Percentiles rank a stretch among this genome's conserved stretches.
These are phyloP conservation scores for Todiramphus saurophagus DNA, from an alignment of 2,113 vertebrate species.

Conservation along the genomic window DNA sequence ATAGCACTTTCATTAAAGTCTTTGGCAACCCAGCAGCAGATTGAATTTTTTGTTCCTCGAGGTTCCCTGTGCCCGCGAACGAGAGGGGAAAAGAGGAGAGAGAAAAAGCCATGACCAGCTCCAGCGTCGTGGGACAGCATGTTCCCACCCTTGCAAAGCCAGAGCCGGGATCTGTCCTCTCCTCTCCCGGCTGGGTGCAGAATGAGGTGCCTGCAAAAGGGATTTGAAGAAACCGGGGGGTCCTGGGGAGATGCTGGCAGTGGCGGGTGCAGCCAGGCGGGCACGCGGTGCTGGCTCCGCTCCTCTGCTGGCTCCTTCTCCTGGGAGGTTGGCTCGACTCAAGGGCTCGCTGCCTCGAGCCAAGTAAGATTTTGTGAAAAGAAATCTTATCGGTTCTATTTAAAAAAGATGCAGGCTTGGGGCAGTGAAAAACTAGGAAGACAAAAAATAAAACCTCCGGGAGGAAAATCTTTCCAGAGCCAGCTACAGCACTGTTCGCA, in stretches of 20 bases:
- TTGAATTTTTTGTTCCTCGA: slow-evolving; percentile 29
- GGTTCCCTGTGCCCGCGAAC: background rate
- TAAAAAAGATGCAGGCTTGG: background rate
- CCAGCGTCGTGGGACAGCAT: fast-evolving
- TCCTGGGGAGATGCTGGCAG: background rate
- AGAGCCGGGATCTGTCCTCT: background rate
- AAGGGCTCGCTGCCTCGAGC: background rate
- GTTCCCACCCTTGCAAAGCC: background rate
- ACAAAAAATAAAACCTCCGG: background rate
- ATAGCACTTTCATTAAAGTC: slow-evolving; percentile 40
- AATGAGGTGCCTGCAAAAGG: background rate
- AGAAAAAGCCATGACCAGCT: background rate
- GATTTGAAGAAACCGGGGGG: background rate
- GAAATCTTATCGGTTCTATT: background rate
- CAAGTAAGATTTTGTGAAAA: background rate
- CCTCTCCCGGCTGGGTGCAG: background rate
- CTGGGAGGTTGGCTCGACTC: background rate
- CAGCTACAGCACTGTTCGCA: background rate
- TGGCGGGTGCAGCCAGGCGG: background rate
- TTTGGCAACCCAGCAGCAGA: background rate
- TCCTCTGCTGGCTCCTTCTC: background rate
- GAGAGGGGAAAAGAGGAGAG: background rate
- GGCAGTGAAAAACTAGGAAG: background rate
- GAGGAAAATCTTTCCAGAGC: background rate
- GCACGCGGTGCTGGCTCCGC: background rate